Evolutionary conservation across 2,113 vertebrate species (phyloP).

Genomic region (Nesoenas mayeri): DNA sequence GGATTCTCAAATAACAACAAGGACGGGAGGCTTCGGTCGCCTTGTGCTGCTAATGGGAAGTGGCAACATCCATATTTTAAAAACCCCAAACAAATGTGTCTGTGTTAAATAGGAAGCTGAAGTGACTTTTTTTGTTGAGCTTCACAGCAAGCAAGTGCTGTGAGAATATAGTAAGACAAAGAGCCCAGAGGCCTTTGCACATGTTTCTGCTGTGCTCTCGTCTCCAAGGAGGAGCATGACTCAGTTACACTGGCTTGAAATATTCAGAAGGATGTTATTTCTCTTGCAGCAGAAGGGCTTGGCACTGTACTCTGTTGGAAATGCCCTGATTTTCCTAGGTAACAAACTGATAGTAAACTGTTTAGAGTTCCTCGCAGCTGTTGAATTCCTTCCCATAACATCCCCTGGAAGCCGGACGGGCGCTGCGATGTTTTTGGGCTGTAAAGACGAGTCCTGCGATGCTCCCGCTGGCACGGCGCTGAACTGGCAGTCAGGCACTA

Average conservation of each 20-base stretch:
- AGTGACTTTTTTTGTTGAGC: slow-evolving; percentile 19
- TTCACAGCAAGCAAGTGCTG: background rate
- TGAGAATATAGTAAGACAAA: slow-evolving; percentile 6
- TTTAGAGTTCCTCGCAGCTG: background rate
- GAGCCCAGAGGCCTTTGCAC: background rate
- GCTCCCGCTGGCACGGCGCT: fast-evolving
- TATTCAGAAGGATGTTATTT: background rate
- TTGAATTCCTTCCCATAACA: background rate
- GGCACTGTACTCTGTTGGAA: slow-evolving; percentile 9
- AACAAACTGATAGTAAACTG: slow-evolving; percentile 1
- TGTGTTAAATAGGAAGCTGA: background rate
- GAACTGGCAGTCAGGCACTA: background rate
- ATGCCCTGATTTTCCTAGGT: slow-evolving; percentile 19
- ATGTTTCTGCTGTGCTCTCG: background rate
- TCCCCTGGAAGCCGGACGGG: background rate
- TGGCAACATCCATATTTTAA: background rate
- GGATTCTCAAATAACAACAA: fast-evolving
- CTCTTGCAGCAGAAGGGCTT: slow-evolving; percentile 30
- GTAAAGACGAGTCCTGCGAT: background rate
- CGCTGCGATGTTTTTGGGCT: background rate
- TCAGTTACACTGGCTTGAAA: background rate
- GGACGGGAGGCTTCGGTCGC: fast-evolving
- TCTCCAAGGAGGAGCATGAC: slow-evolving; percentile 31
- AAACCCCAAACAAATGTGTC: background rate
- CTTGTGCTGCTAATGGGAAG: background rate